phyloP scores from a whole-genome alignment of 1,140 invertebrate species.

The Diprion similis region DNA sequence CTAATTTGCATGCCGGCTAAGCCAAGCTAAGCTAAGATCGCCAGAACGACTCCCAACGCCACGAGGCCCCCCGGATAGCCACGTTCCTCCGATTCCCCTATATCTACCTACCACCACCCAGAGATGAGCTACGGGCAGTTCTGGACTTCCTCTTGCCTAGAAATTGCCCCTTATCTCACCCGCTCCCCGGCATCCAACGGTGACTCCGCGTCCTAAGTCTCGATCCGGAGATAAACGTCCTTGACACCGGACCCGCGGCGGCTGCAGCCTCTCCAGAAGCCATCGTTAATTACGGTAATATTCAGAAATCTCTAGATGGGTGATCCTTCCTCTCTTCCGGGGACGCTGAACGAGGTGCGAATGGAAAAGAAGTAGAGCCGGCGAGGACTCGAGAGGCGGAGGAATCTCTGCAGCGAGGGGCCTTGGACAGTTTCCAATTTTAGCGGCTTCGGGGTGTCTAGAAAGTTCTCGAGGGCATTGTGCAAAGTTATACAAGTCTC shows the following conservation, averaged over 20 bases:
- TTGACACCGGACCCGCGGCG: slow-evolving; percentile 14
- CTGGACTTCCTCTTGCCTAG: slow-evolving; percentile 49
- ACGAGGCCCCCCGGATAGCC: not conserved
- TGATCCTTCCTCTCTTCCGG: not conserved
- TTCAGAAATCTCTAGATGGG: too few relatives aligned
- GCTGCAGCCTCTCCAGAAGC: not conserved
- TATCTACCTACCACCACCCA: slow-evolving; percentile 32
- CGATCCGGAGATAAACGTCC: slow-evolving; percentile 55
- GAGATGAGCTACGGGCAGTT: slow-evolving; percentile 57
- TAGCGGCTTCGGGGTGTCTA: not conserved
- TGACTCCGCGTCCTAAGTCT: slow-evolving; percentile 48
- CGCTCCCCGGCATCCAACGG: slow-evolving; percentile 40
- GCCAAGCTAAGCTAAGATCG: slow-evolving; percentile 44
- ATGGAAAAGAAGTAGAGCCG: not conserved
- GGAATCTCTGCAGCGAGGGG: not conserved
- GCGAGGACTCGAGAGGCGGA: not conserved
- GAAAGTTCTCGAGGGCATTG: not conserved
- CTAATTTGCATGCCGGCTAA: slow-evolving; percentile 50
- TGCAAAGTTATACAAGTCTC: not conserved
- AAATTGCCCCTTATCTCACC: slow-evolving; percentile 56
- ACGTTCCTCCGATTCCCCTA: not conserved
- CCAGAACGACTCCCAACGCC: slow-evolving; percentile 38
- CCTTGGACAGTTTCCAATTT: not conserved
- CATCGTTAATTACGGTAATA: too few relatives aligned
- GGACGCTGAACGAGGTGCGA: not conserved